Conservation (phyloP, 2,888 invertebrate genomes). For the Sminthurinus aureus region DNA sequence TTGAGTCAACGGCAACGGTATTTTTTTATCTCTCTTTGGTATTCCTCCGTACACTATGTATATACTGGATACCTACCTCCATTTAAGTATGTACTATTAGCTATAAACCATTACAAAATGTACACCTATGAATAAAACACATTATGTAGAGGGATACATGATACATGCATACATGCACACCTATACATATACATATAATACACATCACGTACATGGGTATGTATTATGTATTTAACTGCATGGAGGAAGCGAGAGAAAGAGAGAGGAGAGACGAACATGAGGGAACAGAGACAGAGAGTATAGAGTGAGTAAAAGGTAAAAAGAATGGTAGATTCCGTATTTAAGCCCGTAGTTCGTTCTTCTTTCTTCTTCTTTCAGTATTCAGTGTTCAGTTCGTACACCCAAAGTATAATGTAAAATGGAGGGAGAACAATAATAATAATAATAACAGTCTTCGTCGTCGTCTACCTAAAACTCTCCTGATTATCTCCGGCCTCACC, state of each 20-base stretch:
- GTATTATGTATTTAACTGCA: too few relatives aligned
- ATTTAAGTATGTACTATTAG: too few relatives aligned
- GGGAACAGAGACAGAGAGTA: neutral
- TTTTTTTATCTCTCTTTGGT: constrained; percentile 21
- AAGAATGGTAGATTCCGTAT: too few relatives aligned
- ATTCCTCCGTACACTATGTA: too few relatives aligned
- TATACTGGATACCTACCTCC: too few relatives aligned
- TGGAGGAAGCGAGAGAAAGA: neutral
- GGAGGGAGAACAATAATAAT: constrained; percentile 13
- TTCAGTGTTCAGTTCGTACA: neutral
- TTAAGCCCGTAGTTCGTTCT: too few relatives aligned
- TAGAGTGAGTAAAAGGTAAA: neutral
- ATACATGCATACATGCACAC: too few relatives aligned
- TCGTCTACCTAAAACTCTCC: constrained; percentile 16
- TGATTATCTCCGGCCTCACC: constrained; percentile 37
- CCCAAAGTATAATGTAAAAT: constrained; percentile 12
- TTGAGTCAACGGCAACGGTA: constrained; percentile 16
- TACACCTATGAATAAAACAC: too few relatives aligned
- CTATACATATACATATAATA: too few relatives aligned
- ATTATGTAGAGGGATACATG: too few relatives aligned
- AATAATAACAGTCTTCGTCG: neutral
- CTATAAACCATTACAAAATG: too few relatives aligned
- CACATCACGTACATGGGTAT: too few relatives aligned
- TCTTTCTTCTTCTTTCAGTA: neutral
- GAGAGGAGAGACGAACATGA: neutral